Conservation (phyloP, 1,140 invertebrate genomes). For the Pinna nobilis region DNA sequence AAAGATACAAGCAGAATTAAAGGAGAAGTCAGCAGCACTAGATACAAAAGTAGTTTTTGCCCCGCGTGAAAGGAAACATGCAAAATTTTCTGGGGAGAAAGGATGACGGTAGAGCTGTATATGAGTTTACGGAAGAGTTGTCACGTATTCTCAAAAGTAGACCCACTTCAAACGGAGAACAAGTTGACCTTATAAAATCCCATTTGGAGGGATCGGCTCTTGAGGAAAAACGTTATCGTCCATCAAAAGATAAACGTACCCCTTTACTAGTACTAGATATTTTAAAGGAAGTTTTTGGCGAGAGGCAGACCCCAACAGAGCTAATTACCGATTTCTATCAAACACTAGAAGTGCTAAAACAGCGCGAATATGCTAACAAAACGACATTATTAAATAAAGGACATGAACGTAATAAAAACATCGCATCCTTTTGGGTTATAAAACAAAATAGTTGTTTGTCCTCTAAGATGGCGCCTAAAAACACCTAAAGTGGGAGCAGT, state of each 20-base stretch:
- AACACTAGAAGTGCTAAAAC: background rate
- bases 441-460: no score
- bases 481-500: no score
- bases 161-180: slow-evolving; percentile 20
- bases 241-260: background rate
- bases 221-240: slow-evolving; percentile 7
- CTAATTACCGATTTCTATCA: slow-evolving; percentile 15
- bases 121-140: slow-evolving; percentile 26
- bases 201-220: slow-evolving; percentile 20
- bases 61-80: slow-evolving; percentile 15
- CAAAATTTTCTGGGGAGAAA: slow-evolving; percentile 18
- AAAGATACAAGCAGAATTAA: no score
- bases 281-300: slow-evolving; percentile 23
- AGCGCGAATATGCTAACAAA: no score
- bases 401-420: no score
- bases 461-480: no score
- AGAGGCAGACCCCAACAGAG: background rate
- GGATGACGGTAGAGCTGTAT: background rate
- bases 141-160: background rate
- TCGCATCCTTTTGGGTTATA: no score
- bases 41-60: no score
- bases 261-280: slow-evolving; percentile 1
- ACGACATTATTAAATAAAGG: no score
- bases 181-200: slow-evolving; percentile 23
- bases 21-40: no score